Conservation (phyloP, 2,888 invertebrate genomes). For the Andrena bucephala region DNA sequence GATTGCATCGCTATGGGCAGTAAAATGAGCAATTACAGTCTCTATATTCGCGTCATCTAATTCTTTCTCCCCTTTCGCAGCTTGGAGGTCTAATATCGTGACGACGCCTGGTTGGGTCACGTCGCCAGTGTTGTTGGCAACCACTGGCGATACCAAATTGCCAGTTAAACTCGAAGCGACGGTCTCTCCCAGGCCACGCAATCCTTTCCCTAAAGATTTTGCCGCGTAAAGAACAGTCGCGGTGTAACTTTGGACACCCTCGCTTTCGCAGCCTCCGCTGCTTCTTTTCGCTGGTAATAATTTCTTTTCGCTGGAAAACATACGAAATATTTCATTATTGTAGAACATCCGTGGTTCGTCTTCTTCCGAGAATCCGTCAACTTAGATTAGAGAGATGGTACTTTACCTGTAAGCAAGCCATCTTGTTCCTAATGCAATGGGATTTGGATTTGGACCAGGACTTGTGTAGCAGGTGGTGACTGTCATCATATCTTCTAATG, state of each 20-base stretch:
- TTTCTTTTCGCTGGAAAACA: slow-evolving; percentile 92
- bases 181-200: slow-evolving; percentile 95
- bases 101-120: slow-evolving; percentile 94
- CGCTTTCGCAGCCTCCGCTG: slow-evolving; percentile 93
- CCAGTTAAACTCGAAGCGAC: slow-evolving; percentile 95
- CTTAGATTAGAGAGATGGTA: neutral
- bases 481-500: slow-evolving; percentile 93
- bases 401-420: slow-evolving; percentile 90
- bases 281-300: slow-evolving; percentile 92
- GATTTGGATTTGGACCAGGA: slow-evolving; percentile 92
- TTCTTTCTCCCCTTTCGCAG: slow-evolving; percentile 87
- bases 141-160: slow-evolving; percentile 77
- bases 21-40: slow-evolving; percentile 94
- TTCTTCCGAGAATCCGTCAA: neutral
- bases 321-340: slow-evolving; percentile 67
- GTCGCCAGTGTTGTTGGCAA: slow-evolving; percentile 83
- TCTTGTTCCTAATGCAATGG: slow-evolving; percentile 94
- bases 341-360: neutral
- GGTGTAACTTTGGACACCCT: slow-evolving; percentile 95
- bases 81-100: slow-evolving; percentile 94
- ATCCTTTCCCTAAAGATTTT: slow-evolving; percentile 95
- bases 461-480: slow-evolving; percentile 96
- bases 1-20: slow-evolving; percentile 95
- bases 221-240: slow-evolving; percentile 98
- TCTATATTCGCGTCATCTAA: slow-evolving; percentile 89